Base-by-base conservation (phyloP, 2,888 invertebrate genomes). In the Arrhopalites spinosus region DNA sequence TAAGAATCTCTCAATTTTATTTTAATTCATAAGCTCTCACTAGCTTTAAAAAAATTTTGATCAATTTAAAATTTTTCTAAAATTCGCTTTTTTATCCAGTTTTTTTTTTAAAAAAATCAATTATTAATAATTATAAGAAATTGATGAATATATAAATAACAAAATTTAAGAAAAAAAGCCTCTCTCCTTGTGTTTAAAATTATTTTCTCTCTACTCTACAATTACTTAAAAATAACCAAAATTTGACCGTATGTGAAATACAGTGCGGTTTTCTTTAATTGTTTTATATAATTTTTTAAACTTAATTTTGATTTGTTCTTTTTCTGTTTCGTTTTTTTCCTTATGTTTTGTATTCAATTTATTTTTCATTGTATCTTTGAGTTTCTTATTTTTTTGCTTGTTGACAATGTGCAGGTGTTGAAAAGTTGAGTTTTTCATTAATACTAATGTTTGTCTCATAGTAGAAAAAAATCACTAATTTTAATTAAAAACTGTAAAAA, bases 1-100 rank as follows among this genome's bases (percentile, higher is more conserved):
- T 81, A 81, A 81, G 79, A 47, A 50, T 59, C 47, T 63, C 23
- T 20, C 17, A n/a, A 13, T 56, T 25, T 61, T 45, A 15, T 11
- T 13, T 56, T 56, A 5, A 56, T 56, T 56, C 5, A 17, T n/a
- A 50, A 50, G 17, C 50, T n/a, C 30, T 59, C 20, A 20, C 59
- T 23, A 59, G 59, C 17, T 59, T 20, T 59, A 59, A 59, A 25
- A 20, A 25, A 56, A 56, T 56, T n/a, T 56, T 56, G n/a, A 23
- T 5, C 56, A 36, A 36, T 11, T 36, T 36, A 36, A 3, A 11
- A 36, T 15, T 50, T 17, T 17, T 50, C 50, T 50, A 15, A 3
- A 5, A n/a, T 50, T 13, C n/a, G 15, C n/a, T 50, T 50, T n/a
- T 63, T 30, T 23, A 61, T 20, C n/a, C 20, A 63, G 1, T 63